Conservation (phyloP, 1,140 invertebrate species). For the Pseudachorutes palmiensis region DNA sequence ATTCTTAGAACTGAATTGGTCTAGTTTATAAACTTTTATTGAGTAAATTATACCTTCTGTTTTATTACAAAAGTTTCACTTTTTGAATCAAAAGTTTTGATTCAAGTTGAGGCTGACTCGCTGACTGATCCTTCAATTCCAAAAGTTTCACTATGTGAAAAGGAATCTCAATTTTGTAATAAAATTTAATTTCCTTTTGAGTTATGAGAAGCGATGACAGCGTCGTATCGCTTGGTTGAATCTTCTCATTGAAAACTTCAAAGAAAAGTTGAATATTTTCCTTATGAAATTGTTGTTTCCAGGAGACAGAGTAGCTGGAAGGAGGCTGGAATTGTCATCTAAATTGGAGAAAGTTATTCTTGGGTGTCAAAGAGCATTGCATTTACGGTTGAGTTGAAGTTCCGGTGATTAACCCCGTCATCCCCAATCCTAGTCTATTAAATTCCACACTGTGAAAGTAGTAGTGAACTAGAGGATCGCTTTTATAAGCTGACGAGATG, state of each 20-base stretch:
- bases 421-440: background rate
- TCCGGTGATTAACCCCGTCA: background rate
- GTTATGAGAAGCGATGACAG: background rate
- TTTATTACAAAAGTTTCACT: background rate
- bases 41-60: no score
- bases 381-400: background rate
- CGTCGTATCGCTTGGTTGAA: background rate
- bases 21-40: no score
- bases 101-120: no score
- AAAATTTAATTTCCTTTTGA: background rate
- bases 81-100: background rate
- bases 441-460: background rate
- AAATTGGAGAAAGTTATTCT: background rate
- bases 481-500: constrained; percentile 25
- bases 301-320: no score
- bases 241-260: background rate
- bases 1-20: no score
- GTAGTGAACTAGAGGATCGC: no score
- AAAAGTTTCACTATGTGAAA: no score
- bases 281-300: no score
- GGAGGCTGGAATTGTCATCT: background rate
- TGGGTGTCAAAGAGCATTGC: background rate
- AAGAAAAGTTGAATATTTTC: background rate
- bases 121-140: no score
- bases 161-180: background rate